Evolutionary conservation across 2,797 vertebrate species (phyloP).

Genomic region (Fistularia tabacaria): DNA sequence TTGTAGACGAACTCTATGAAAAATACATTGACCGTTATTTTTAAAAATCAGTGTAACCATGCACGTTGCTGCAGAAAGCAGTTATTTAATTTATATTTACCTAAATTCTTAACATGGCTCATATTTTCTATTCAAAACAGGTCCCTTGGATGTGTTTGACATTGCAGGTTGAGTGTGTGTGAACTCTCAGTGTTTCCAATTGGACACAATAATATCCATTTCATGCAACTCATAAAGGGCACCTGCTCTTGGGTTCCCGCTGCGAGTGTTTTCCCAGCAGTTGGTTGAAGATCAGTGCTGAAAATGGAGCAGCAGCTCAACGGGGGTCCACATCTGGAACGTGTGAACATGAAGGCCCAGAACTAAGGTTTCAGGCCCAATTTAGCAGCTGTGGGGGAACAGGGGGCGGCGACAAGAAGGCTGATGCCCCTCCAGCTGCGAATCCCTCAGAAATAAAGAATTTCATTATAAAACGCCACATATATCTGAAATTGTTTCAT

Average conservation of each 20-base stretch:
- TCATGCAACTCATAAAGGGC: slow-evolving; percentile 51
- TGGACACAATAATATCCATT: slow-evolving; percentile 43
- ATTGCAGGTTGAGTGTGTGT: slow-evolving; percentile 14
- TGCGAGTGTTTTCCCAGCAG: slow-evolving; percentile 50
- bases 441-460: slow-evolving; percentile 15
- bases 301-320: slow-evolving; percentile 30
- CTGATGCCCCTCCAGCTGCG: slow-evolving; percentile 14
- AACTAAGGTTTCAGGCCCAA: slow-evolving; percentile 29
- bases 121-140: background rate
- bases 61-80: too few relatives aligned
- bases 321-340: slow-evolving; percentile 55
- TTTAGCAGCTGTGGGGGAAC: slow-evolving; percentile 24
- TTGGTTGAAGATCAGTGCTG: slow-evolving; percentile 44
- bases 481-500: too few relatives aligned
- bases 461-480: background rate
- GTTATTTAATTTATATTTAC: too few relatives aligned
- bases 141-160: slow-evolving; percentile 5
- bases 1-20: too few relatives aligned
- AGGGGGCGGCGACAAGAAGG: slow-evolving; percentile 14
- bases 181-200: slow-evolving; percentile 37
- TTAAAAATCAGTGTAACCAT: too few relatives aligned
- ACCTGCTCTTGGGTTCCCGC: slow-evolving; percentile 52
- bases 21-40: too few relatives aligned
- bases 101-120: background rate
- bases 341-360: slow-evolving; percentile 25